phyloP scores from a whole-genome alignment of 2,113 vertebrate species.

The Emydocephalus ijimae region DNA sequence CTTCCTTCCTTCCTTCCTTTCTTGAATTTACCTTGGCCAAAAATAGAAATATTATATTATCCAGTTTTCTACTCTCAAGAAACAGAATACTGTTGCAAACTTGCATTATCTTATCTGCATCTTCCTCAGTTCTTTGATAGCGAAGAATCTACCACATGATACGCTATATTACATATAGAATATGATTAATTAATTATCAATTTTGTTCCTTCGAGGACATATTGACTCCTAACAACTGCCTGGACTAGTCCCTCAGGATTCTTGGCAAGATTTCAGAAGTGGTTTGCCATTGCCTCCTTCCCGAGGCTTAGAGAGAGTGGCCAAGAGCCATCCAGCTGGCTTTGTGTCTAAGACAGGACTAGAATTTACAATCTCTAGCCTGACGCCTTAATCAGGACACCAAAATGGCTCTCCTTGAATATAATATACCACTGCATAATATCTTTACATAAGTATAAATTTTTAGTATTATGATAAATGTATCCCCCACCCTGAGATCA shows the following conservation, averaged over 20 bases:
- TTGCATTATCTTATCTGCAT: neutral
- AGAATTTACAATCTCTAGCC: neutral
- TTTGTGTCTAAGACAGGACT: neutral
- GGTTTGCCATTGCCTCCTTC: neutral
- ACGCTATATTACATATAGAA: neutral
- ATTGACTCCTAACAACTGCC: neutral
- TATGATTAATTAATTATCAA: neutral
- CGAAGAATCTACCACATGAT: neutral
- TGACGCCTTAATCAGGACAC: neutral
- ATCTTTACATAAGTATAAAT: neutral
- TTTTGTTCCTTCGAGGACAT: neutral
- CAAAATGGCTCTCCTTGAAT: neutral
- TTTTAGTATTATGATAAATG: neutral
- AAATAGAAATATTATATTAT: constrained; percentile 5
- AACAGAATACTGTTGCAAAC: neutral
- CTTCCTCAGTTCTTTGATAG: neutral
- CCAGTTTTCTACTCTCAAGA: neutral
- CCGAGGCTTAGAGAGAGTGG: neutral
- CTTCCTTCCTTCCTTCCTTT: neutral
- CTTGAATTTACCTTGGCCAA: constrained; percentile 3
- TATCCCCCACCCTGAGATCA: neutral
- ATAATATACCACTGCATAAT: neutral
- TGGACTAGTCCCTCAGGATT: neutral
- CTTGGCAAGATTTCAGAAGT: neutral
- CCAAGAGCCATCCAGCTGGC: neutral